These are phyloP conservation scores for Neogobius melanostomus DNA, from an alignment of 2,113 vertebrate species.

Conservation along the genomic window DNA sequence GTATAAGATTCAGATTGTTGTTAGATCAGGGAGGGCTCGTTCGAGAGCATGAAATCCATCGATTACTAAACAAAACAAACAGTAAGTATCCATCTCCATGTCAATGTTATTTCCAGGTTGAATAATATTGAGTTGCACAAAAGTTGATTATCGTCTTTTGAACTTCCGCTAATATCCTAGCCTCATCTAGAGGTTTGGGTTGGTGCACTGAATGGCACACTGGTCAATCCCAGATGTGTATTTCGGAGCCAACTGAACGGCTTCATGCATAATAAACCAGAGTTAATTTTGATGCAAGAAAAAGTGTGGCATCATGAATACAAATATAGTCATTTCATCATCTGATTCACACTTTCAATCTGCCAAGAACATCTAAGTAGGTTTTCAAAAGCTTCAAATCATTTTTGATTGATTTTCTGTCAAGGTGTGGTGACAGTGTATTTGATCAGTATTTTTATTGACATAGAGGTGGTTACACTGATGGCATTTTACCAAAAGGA, in stretches of 20 bases:
- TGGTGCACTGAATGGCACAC: neutral
- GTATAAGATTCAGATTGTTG: no score
- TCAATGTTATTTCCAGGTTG: no score
- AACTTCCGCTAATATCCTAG: neutral
- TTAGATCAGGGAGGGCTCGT: no score
- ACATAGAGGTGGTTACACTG: neutral
- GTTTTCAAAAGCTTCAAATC: neutral
- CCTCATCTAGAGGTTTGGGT: neutral
- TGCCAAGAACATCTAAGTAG: neutral
- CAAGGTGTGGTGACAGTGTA: neutral
- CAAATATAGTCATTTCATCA: neutral
- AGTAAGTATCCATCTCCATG: no score
- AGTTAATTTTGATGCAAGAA: neutral
- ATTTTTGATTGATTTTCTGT: neutral
- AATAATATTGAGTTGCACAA: no score
- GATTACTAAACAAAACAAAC: no score
- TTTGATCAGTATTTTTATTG: neutral
- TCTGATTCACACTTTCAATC: neutral
- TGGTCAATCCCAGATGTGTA: neutral
- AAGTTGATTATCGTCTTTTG: no score
- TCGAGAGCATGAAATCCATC: no score
- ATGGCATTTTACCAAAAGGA: slow-evolving; percentile 12
- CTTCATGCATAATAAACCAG: neutral
- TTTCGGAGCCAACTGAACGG: neutral
- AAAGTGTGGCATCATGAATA: neutral